Percentiles rank a stretch among this genome's conserved stretches.
Evolutionary conservation across 2,113 vertebrate genomes (phyloP).

Genomic region (Muntiacus reevesi): DNA sequence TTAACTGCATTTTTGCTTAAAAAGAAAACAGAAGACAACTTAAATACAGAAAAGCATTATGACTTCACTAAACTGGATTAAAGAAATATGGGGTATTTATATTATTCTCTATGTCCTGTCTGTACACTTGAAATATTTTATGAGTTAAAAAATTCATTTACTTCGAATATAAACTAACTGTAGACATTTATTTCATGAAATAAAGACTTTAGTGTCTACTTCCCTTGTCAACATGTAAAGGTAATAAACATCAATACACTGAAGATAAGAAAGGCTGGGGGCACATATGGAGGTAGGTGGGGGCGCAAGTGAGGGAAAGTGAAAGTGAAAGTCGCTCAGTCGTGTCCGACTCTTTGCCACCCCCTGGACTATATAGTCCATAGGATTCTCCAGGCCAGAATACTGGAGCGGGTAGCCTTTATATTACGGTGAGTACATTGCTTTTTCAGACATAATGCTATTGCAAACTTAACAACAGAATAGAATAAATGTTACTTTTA

Average conservation of each 20-base stretch:
- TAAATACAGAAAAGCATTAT: constrained; percentile 16
- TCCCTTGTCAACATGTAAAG: neutral
- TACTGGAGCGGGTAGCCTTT: neutral
- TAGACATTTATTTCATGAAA: neutral
- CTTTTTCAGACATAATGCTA: neutral
- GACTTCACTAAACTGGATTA: neutral
- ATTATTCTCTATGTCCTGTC: neutral
- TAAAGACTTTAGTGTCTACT: neutral
- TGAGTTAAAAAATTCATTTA: constrained; percentile 14
- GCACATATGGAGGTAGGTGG: neutral
- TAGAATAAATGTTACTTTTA: neutral
- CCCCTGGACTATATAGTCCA: neutral
- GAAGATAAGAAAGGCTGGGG: neutral
- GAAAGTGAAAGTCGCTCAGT: neutral
- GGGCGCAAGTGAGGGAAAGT: neutral
- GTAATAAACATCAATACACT: neutral
- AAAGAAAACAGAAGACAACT: constrained; percentile 28
- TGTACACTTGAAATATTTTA: neutral
- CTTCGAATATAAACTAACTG: constrained; percentile 12
- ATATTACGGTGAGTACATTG: neutral
- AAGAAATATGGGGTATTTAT: neutral
- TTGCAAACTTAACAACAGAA: neutral
- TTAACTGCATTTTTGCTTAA: neutral
- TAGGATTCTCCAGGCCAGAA: neutral
- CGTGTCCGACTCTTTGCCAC: neutral